Evolutionary conservation across 2,797 vertebrate species (phyloP).

Genomic region (Oreortyx pictus): DNA sequence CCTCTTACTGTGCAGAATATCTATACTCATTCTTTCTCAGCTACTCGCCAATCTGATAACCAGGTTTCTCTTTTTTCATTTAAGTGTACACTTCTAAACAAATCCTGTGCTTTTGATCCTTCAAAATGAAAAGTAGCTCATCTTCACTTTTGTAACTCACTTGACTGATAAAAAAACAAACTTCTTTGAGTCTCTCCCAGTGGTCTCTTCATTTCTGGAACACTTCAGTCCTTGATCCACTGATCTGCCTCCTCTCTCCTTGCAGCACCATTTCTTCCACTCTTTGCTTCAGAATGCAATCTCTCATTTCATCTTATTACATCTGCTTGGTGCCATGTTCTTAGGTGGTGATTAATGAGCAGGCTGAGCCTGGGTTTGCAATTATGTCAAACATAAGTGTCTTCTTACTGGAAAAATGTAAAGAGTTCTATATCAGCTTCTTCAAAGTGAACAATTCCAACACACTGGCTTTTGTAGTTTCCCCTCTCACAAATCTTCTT

Average conservation of each 20-base stretch:
- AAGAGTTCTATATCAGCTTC: not conserved
- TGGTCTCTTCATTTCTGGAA: not conserved
- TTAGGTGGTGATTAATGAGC: not conserved
- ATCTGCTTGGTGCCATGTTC: not conserved
- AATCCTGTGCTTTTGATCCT: not conserved
- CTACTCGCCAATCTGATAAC: not conserved
- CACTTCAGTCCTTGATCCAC: not conserved
- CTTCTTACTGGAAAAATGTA: not conserved
- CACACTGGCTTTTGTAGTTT: not conserved
- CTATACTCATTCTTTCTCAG: not conserved
- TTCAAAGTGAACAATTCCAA: not conserved
- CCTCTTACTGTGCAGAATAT: not conserved
- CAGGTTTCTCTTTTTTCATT: not conserved
- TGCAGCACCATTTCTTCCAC: not conserved
- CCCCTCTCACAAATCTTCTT: not conserved
- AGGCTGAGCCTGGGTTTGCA: not conserved
- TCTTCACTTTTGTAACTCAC: not conserved
- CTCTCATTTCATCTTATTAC: not conserved
- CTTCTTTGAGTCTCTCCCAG: not conserved
- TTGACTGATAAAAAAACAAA: not conserved
- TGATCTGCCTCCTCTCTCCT: not conserved
- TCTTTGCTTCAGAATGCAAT: not conserved
- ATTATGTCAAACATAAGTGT: not conserved
- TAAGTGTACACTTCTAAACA: not conserved
- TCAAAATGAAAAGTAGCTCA: not conserved